phyloP scores from a whole-genome alignment of 2,113 vertebrate genomes.

The Brachionichthys hirsutus region DNA sequence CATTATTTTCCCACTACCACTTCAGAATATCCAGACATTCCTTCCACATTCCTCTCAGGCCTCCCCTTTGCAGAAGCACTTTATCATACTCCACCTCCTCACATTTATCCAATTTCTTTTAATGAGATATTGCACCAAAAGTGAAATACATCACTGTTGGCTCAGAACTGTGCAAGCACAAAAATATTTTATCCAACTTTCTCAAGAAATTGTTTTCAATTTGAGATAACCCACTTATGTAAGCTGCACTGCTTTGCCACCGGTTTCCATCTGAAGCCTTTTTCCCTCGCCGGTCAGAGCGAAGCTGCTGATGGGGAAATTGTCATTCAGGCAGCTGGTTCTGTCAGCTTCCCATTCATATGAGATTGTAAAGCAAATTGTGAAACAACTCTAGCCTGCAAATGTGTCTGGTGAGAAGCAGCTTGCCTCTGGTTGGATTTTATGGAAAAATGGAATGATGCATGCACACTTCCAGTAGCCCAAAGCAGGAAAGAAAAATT shows the following conservation, averaged over 20 bases:
- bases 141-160: constrained; percentile 17
- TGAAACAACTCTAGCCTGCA: constrained; percentile 63
- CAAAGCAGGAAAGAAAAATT: constrained; percentile 22
- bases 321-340: constrained; percentile 45
- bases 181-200: constrained; percentile 7
- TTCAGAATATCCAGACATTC: constrained; percentile 61
- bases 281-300: constrained; percentile 16
- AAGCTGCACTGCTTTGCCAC: background rate
- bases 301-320: constrained; percentile 41
- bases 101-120: constrained; percentile 48
- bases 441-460: constrained; percentile 35
- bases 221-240: constrained; percentile 13
- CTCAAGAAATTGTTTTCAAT: constrained; percentile 1
- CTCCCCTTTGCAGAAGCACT: constrained; percentile 41
- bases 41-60: constrained; percentile 55
- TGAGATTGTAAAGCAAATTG: constrained; percentile 48
- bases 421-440: constrained; percentile 37
- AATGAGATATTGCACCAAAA: constrained; percentile 25
- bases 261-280: constrained; percentile 18
- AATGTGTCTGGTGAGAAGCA: constrained; percentile 50
- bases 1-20: constrained; percentile 68
- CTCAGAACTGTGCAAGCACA: constrained; percentile 10
- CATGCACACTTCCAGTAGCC: constrained; percentile 18
- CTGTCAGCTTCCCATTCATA: constrained; percentile 43
- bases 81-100: constrained; percentile 48